Conservation (phyloP, 2,888 invertebrate genomes). For the Plusia festucae region DNA sequence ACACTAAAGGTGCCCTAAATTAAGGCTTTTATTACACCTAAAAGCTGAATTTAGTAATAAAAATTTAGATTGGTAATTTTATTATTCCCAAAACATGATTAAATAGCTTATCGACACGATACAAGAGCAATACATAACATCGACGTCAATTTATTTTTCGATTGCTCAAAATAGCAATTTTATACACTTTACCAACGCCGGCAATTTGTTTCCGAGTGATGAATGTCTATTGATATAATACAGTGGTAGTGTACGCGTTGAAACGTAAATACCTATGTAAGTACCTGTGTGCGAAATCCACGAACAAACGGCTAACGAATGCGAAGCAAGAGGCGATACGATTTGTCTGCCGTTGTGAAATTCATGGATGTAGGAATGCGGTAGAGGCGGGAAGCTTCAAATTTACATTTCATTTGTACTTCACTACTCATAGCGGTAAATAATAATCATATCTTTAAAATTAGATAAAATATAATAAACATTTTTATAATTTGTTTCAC, state of each 20-base stretch:
- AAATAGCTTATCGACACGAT: not conserved
- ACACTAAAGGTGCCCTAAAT: not conserved
- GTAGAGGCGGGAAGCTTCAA: conserved; percentile 41
- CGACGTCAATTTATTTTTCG: conserved; percentile 22
- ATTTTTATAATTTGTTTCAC: too few relatives aligned
- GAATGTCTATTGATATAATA: conserved; percentile 67
- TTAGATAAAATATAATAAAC: not conserved
- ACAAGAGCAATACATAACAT: not conserved
- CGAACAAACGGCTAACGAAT: conserved; percentile 85
- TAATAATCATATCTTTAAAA: not conserved
- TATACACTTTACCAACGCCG: conserved; percentile 27
- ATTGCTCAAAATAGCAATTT: conserved; percentile 36
- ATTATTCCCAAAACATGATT: conserved; percentile 9
- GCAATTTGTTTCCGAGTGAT: conserved; percentile 49
- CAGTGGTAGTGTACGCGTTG: conserved; percentile 67
- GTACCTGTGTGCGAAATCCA: conserved; percentile 70
- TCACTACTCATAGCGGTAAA: not conserved
- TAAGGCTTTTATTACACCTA: not conserved
- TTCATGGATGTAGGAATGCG: conserved; percentile 51
- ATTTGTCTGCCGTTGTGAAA: conserved; percentile 70
- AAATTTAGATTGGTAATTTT: conserved; percentile 8
- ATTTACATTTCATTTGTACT: conserved; percentile 53
- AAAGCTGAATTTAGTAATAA: not conserved
- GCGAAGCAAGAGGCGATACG: conserved; percentile 73
- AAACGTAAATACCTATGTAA: conserved; percentile 74